phyloP scores from a whole-genome alignment of 2,113 vertebrate genomes.

The Semnornis frantzii region DNA sequence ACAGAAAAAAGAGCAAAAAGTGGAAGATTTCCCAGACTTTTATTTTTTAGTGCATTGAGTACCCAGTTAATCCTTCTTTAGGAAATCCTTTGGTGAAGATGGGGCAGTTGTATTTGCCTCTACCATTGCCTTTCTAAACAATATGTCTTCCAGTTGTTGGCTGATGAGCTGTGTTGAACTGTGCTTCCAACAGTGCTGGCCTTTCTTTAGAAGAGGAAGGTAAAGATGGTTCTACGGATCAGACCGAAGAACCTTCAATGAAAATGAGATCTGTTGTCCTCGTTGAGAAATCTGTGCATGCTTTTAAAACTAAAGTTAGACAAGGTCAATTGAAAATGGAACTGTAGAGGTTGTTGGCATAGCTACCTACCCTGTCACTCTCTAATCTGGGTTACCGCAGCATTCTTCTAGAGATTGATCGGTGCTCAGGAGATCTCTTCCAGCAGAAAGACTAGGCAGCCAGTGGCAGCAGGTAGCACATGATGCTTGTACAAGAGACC shows the following conservation, averaged over 20 bases:
- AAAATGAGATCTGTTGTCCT: neutral
- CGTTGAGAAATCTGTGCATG: neutral
- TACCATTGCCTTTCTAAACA: neutral
- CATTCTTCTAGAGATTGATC: neutral
- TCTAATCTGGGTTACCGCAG: neutral
- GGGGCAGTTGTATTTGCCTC: neutral
- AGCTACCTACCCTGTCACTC: neutral
- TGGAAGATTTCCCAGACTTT: neutral
- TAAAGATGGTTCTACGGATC: neutral
- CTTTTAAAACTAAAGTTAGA: neutral
- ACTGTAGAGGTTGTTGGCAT: neutral
- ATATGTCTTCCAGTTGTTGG: neutral
- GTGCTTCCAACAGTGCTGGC: neutral
- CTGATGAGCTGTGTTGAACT: neutral
- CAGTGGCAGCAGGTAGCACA: fast-evolving
- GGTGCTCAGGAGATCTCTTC: neutral
- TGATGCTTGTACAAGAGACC: neutral
- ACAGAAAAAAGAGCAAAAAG: neutral
- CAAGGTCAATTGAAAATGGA: neutral
- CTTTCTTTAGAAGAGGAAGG: neutral
- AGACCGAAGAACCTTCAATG: neutral
- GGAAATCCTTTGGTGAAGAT: neutral
- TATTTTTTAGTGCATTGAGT: neutral
- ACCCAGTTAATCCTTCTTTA: neutral
- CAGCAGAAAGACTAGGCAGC: neutral